Percentiles rank a stretch among this genome's conserved stretches.
Evolutionary conservation across 2,888 invertebrate species (phyloP).

Genomic region (Agelastica alni): DNA sequence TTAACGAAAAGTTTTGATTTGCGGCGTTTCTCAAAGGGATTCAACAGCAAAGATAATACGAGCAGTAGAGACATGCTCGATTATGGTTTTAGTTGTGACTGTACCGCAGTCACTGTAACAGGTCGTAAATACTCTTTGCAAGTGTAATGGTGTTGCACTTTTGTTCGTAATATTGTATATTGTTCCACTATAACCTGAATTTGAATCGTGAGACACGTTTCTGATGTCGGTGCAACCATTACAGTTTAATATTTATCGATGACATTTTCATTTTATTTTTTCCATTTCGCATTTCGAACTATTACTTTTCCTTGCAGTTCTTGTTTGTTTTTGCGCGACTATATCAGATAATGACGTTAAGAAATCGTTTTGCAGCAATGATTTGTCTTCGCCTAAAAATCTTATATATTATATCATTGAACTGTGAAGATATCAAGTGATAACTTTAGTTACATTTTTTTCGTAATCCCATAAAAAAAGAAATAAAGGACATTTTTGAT

Average conservation of each 20-base stretch:
- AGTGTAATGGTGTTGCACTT: background rate
- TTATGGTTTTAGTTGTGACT: background rate
- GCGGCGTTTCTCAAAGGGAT: too few relatives aligned
- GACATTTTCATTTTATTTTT: background rate
- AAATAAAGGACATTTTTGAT: too few relatives aligned
- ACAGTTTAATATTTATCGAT: slow-evolving; percentile 27
- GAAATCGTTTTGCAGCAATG: too few relatives aligned
- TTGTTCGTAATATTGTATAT: slow-evolving; percentile 10
- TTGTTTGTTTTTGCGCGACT: background rate
- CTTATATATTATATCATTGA: too few relatives aligned
- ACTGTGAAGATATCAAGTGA: too few relatives aligned
- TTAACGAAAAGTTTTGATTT: too few relatives aligned
- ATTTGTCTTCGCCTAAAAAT: too few relatives aligned
- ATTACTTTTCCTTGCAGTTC: slow-evolving; percentile 1
- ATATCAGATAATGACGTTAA: background rate
- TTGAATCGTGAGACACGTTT: slow-evolving; percentile 31
- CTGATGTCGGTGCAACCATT: slow-evolving; percentile 27
- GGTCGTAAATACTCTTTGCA: background rate
- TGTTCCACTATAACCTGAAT: slow-evolving; percentile 28
- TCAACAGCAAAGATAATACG: too few relatives aligned
- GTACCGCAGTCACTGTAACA: background rate
- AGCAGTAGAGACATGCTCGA: too few relatives aligned
- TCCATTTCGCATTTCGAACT: background rate
- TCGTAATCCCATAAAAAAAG: too few relatives aligned
- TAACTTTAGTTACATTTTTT: too few relatives aligned